Percentiles rank a stretch among this genome's conserved stretches.
These are phyloP conservation scores for Dipodomys stephensi DNA, from an alignment of 2,113 vertebrate species.

Conservation along the genomic window DNA sequence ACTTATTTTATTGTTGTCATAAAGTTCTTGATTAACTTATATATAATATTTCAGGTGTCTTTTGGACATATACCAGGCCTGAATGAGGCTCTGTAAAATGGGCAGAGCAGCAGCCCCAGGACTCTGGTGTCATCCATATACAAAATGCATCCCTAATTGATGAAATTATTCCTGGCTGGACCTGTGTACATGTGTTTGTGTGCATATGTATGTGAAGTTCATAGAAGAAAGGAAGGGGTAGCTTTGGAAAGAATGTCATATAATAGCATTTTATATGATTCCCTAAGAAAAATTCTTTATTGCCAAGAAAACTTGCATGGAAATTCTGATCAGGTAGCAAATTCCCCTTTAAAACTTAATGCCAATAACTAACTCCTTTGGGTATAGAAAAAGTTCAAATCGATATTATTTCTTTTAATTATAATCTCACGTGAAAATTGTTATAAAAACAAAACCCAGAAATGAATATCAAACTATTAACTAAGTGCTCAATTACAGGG, in stretches of 20 bases:
- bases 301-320: background rate
- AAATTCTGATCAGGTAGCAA: slow-evolving; percentile 20
- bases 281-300: background rate
- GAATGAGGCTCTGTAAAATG: background rate
- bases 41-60: background rate
- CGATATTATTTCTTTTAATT: background rate
- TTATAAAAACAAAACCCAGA: slow-evolving; percentile 17
- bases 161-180: background rate
- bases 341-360: background rate
- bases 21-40: background rate
- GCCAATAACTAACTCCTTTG: background rate
- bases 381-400: background rate
- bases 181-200: background rate
- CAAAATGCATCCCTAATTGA: background rate
- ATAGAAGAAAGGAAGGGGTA: background rate
- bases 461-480: slow-evolving; percentile 39
- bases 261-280: background rate
- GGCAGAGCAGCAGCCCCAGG: background rate
- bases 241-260: background rate
- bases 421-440: slow-evolving; percentile 18
- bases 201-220: background rate
- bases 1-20: background rate
- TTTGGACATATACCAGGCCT: background rate
- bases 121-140: background rate
- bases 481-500: slow-evolving; percentile 22